Evolutionary conservation across 2,888 invertebrate genomes (phyloP), one percentile per base, ranked within the genome.

Genomic region (Scaptomyza polygonia): DNA sequence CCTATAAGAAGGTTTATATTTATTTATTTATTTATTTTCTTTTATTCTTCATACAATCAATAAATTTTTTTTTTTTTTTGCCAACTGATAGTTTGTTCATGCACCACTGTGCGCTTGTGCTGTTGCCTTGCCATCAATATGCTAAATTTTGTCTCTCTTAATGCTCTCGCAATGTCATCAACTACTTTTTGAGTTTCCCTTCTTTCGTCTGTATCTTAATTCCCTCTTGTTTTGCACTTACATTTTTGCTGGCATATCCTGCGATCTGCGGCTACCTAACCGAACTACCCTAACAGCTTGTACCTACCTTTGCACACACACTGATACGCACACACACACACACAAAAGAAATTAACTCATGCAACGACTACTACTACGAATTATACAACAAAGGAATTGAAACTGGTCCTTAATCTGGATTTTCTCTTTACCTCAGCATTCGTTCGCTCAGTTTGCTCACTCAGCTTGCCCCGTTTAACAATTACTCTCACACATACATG

Each of bases 351-450:
- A 69, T 63, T 51, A 77, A 72, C 63, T 63, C 64, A 57, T 56
- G 55, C 67, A 64, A 63, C 62, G 66, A 63, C 68, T 66, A 58
- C 57, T 7, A 18, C 47, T 11, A 30, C 11, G 18, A 30, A 30
- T 12, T 14, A 36, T 36, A 32, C 18, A 74, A 88, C 79, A 88
- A 88, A 79, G 83, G 86, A 78, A 63, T 45, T 45, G 55, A 40
- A 75, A 79, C 88, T 82, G 88, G 83, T 86, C 88, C 86, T 86
- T 83, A 83, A 83, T 83, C 83, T 79, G 77, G 66, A 54, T 57
- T 73, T 72, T 76, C 72, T 73, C 66, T 77, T 64, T 47, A 62
- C 67, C 43, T 47, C 39, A 44, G 21, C 45, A 67, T 76, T 61
- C 63, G 66, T 42, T 56, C 32, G 66, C 42, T 54, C 36, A n/a